These are phyloP conservation scores for Cybosia mesomella DNA, from an alignment of 2,888 invertebrate species.

Conservation along the genomic window DNA sequence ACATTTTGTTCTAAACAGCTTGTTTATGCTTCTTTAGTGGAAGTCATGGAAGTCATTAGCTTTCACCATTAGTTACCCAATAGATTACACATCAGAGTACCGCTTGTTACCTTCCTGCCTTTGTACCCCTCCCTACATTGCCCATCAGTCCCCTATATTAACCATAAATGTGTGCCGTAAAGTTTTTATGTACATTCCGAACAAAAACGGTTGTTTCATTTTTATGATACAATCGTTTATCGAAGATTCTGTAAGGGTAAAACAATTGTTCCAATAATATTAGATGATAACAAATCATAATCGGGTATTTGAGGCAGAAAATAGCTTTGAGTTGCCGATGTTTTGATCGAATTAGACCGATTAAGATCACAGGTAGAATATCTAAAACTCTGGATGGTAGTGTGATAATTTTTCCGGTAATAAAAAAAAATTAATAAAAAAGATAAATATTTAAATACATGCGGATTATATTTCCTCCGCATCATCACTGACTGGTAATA, in stretches of 20 bases:
- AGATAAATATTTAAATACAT: too few species aligned
- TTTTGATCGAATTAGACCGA: background rate
- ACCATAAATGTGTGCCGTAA: slow-evolving; percentile 23
- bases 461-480: too few species aligned
- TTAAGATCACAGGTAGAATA: background rate
- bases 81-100: background rate
- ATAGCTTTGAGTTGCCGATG: background rate
- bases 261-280: background rate
- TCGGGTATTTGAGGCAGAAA: background rate
- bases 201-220: slow-evolving; percentile 39
- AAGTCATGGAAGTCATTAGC: background rate
- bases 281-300: background rate
- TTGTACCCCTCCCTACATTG: background rate
- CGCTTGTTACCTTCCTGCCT: slow-evolving; percentile 5
- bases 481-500: too few species aligned
- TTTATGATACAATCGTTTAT: slow-evolving; percentile 24
- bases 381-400: background rate
- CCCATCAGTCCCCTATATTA: background rate
- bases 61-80: slow-evolving; percentile 2
- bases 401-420: background rate
- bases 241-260: background rate
- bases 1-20: too few species aligned
- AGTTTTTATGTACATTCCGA: slow-evolving; percentile 35
- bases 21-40: background rate
- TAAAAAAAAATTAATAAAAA: too few species aligned